Evolutionary conservation across 2,797 vertebrate genomes (phyloP).

Genomic region (Arctocebus calabarensis): DNA sequence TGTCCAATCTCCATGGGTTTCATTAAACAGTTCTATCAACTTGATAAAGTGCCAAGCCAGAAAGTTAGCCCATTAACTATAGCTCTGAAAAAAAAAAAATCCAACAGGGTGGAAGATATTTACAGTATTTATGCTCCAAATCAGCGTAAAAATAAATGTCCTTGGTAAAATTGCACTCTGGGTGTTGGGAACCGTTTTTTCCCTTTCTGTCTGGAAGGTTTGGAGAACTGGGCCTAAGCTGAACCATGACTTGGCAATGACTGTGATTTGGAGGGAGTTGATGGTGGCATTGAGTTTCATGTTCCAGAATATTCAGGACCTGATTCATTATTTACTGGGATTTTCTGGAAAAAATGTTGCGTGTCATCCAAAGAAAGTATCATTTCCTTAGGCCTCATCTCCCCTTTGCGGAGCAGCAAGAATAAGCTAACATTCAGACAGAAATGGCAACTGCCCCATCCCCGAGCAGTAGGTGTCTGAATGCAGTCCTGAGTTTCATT

Average conservation of each 20-base stretch:
- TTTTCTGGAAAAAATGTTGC: slow-evolving; percentile 32
- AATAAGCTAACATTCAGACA: background rate
- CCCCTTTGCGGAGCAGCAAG: slow-evolving; percentile 14
- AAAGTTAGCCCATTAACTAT: slow-evolving; percentile 84
- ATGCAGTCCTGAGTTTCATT: background rate
- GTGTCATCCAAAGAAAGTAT: background rate
- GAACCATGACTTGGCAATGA: slow-evolving; percentile 2
- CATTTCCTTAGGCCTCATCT: background rate
- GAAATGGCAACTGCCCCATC: background rate
- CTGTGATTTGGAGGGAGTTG: background rate
- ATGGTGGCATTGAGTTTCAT: slow-evolving; percentile 46
- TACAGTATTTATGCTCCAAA: slow-evolving; percentile 80
- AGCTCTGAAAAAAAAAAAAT: slow-evolving; percentile 47
- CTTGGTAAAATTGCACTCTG: slow-evolving; percentile 61
- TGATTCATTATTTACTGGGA: background rate
- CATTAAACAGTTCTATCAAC: slow-evolving; percentile 87
- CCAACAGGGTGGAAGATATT: slow-evolving; percentile 79
- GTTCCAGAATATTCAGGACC: slow-evolving; percentile 16
- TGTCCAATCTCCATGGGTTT: slow-evolving; percentile 84
- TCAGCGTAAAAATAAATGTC: slow-evolving; percentile 83
- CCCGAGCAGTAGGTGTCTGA: background rate
- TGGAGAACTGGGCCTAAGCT: slow-evolving; percentile 21
- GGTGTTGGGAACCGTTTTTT: slow-evolving; percentile 17
- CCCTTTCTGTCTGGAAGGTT: slow-evolving; percentile 23
- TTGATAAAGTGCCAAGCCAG: slow-evolving; percentile 87